Conservation (phyloP, 2,888 invertebrate species). For the Tribolium freemani region DNA sequence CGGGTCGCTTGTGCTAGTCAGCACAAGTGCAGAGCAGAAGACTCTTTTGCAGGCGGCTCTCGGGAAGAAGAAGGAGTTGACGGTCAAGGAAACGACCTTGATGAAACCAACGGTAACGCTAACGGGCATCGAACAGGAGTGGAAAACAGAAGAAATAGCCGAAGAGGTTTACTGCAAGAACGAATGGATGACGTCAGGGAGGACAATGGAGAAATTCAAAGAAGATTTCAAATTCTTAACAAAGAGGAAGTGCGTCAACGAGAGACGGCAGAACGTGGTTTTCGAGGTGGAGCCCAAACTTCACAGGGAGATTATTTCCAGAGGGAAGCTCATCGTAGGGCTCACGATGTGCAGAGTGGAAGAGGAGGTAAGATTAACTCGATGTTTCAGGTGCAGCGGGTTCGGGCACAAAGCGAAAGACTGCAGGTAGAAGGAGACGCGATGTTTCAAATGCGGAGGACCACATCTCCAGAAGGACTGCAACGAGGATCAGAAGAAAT, state of each 20-base stretch:
- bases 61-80: neutral
- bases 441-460: slow-evolving; percentile 5
- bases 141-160: neutral
- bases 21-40: neutral
- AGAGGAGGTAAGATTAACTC: neutral
- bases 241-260: neutral
- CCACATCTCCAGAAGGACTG: neutral
- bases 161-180: neutral
- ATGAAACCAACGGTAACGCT: slow-evolving; percentile 1
- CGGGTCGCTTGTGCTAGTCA: neutral
- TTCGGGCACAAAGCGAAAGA: neutral
- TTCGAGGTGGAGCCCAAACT: slow-evolving; percentile 6
- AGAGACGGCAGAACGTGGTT: neutral
- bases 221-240: slow-evolving; percentile 3
- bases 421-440: neutral
- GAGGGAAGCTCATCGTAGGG: neutral
- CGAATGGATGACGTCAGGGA: neutral
- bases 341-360: neutral
- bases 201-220: neutral
- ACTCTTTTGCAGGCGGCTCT: neutral
- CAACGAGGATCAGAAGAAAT: neutral
- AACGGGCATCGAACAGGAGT: neutral
- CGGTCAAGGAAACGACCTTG: neutral
- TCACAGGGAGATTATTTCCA: neutral
- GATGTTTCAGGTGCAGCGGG: slow-evolving; percentile 22